Conservation (phyloP, 2,113 vertebrate genomes). For the Hylia prasina region DNA sequence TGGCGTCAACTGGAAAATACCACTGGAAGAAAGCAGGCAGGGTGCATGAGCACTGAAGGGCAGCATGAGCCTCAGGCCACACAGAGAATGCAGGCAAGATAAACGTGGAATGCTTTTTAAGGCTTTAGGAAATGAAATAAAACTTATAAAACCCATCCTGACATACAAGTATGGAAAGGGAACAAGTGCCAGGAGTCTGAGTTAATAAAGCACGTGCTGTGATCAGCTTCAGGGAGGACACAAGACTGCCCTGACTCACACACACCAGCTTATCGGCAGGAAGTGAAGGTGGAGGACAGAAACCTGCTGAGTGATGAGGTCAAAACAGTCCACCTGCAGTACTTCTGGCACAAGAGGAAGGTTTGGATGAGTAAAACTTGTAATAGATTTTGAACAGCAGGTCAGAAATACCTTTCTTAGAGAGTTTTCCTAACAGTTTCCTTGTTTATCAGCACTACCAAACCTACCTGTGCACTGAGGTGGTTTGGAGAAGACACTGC, state of each 20-base stretch:
- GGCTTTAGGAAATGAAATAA: background rate
- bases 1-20: background rate
- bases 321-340: background rate
- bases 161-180: background rate
- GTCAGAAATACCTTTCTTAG: background rate
- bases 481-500: background rate
- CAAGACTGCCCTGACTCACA: fast-evolving
- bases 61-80: background rate
- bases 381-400: background rate
- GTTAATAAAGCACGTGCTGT: fast-evolving
- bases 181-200: background rate
- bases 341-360: background rate
- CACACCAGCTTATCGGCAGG: background rate
- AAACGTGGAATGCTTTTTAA: background rate
- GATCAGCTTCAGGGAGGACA: background rate
- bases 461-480: background rate
- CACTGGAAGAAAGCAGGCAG: background rate
- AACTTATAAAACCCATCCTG: background rate
- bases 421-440: background rate
- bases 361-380: background rate
- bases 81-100: background rate
- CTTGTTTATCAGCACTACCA: no score
- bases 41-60: background rate
- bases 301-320: background rate
- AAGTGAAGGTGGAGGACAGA: background rate